phyloP scores from a whole-genome alignment of 2,888 invertebrate genomes.

The Cryptops parisi region DNA sequence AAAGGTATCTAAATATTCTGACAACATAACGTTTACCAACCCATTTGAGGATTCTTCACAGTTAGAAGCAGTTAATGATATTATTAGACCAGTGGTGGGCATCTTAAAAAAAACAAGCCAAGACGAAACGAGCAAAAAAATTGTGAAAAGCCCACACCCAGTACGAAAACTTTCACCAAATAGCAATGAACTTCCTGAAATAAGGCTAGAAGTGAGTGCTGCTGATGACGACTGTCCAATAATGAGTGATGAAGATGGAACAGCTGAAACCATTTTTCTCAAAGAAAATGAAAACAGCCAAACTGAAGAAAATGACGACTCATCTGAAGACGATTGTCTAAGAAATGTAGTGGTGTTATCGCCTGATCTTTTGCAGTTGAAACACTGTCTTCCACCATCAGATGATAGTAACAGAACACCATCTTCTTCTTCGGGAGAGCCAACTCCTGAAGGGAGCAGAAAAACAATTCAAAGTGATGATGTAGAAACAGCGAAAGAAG shows the following conservation, averaged over 20 bases:
- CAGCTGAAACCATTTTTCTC: neutral
- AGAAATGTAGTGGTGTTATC: neutral
- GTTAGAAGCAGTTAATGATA: neutral
- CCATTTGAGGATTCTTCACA: neutral
- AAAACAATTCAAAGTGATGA: neutral
- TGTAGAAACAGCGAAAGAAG: no score
- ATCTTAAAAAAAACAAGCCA: constrained; percentile 9
- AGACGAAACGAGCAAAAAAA: constrained; percentile 6
- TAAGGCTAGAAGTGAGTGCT: no score
- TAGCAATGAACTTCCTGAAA: neutral
- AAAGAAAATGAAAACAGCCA: neutral
- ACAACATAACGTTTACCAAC: neutral
- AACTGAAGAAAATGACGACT: neutral
- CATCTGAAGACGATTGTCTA: neutral
- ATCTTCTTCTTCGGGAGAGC: neutral
- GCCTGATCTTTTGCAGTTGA: neutral
- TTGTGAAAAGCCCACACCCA: constrained; percentile 8
- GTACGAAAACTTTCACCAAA: neutral
- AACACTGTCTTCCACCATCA: neutral
- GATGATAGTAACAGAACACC: neutral
- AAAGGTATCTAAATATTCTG: neutral
- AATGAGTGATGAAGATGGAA: neutral
- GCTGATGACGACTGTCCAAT: neutral
- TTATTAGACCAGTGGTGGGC: constrained; percentile 2
- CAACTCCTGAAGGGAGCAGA: neutral